These are phyloP conservation scores for Cheiracanthium punctorium DNA, from an alignment of 2,888 invertebrate species.

Conservation along the genomic window DNA sequence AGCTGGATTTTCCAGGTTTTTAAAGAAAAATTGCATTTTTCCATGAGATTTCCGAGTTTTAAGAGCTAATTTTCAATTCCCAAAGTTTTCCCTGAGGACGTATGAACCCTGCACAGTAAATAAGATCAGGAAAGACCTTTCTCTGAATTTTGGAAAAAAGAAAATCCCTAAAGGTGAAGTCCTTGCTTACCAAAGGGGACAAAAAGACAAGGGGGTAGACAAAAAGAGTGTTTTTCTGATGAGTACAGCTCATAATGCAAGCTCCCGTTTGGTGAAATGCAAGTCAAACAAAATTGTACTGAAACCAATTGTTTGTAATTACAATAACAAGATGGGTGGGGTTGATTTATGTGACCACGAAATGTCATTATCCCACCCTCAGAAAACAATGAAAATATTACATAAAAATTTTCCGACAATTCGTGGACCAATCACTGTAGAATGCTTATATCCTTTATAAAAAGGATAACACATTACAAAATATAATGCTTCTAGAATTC, in stretches of 20 bases:
- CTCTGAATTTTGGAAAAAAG: too few relatives aligned
- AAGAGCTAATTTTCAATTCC: too few relatives aligned
- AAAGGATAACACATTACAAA: conserved; percentile 30
- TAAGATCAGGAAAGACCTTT: too few relatives aligned
- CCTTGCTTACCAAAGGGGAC: too few relatives aligned
- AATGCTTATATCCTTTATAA: conserved; percentile 20
- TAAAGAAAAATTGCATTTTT: too few relatives aligned
- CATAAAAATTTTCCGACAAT: conserved; percentile 32
- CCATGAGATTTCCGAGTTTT: too few relatives aligned
- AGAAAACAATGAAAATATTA: conserved; percentile 52
- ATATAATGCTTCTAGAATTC: conserved; percentile 17
- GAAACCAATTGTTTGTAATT: conserved; percentile 12
- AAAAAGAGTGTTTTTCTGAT: conserved; percentile 44
- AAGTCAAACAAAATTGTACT: background rate
- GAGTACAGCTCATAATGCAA: conserved; percentile 39
- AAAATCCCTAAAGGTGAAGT: too few relatives aligned
- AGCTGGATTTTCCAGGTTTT: too few relatives aligned
- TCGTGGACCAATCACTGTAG: conserved; percentile 5
- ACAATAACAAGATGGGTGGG: background rate
- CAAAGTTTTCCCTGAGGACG: too few relatives aligned
- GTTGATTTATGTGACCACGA: background rate
- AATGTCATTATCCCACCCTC: conserved; percentile 6
- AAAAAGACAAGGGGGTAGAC: background rate
- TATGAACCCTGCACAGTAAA: too few relatives aligned
- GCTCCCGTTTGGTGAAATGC: conserved; percentile 8